Evolutionary conservation across 2,797 vertebrate genomes (phyloP), one percentile per base, ranked within the genome.

Genomic region (Platalea minor): DNA sequence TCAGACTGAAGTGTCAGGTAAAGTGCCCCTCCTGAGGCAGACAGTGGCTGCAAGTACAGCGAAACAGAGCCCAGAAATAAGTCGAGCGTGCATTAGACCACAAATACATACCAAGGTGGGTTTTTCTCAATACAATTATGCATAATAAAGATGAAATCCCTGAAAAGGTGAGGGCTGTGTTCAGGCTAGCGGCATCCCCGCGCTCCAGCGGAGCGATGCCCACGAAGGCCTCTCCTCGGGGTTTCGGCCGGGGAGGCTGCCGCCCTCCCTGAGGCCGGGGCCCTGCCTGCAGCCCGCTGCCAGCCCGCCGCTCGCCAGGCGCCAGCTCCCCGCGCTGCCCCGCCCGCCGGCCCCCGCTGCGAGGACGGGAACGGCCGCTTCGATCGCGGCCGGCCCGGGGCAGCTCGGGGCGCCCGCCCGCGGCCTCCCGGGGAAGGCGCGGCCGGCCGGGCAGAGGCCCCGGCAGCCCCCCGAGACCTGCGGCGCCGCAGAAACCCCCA

Each of bases 1-100:
- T 1, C 33, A 14, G 48, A 15, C 7, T 6, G 12, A 20, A 10
- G 37, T 1, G 11, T 5, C 46, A 6, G 0, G 6, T 3, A 4
- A 50, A 41, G 45, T 5, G 23, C 9, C 48, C 23, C 9, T 53
- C 41, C 59, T 4, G 9, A 59, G 10, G 28, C 41, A 63, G 20
- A 3, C 28, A 5, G 35, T 0, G 14, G 51, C 50, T 69, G 9
- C 26, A 4, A 17, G 2, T 0, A 35, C 18, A 50, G 19, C 28
- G 13, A 17, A n/a, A 21, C 13, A 10, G 60, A 41, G 8, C 41
- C 19, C 64, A 25, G 13, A 46, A 17, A 11, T 26, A 33, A 74
- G 20, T 4, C 6, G 3, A 10, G 45, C 1, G 7, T 3, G 35
- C 59, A 0, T 14, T 1, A 80, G 4, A 29, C 10, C 4, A 23